Evolutionary conservation across 2,797 vertebrate species (phyloP), one percentile per base, ranked within the genome.

Genomic region (Notolabrus celidotus): DNA sequence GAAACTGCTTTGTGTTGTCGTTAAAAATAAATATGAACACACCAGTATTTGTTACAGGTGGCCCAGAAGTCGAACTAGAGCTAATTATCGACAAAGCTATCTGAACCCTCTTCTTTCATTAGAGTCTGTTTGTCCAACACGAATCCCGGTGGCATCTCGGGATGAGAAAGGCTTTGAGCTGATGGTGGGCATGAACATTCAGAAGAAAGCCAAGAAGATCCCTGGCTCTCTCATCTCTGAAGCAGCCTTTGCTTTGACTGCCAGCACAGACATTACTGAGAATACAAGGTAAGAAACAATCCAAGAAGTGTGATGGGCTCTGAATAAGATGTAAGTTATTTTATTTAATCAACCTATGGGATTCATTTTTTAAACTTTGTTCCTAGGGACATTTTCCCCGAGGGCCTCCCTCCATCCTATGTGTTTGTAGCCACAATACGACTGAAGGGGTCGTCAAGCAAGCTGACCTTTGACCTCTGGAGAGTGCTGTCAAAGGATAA

Each of bases 101-200:
- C 34, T 6, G 3, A 36, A 11, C 14, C 10, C 10, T 8, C 10
- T 10, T 47, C 59, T 42, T n/a, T 31, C 54, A 64, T 17, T 63
- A 96, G 95, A 95, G 76, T 95, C 95, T 0, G 94, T 96, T 19
- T 95, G 95, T 74, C 95, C 95, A 1, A 95, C 95, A 1, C 89
- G 93, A 43, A 95, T 95, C 45, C 94, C 94, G 0, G 95, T 95
- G 71, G 93, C 94, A 0, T 94, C 94, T 8, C 90, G 94, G 23
- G 95, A 95, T 66, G 95, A 95, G 80, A 95, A 95, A 73, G 95
- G 95, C 57, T 96, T 96, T 63, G 95, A 96, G 83, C 84, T 96
- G 71, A 82, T 95, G 67, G 5, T 93, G 65, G 94, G 95, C 36
- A 91, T 95, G 92, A 95, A 93, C 31, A 91, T 96, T 69, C 82